A percentile compares a stretch with the other conserved stretches of the same genome.
phyloP scores from a whole-genome alignment of 1,140 invertebrate species.

The Meloidogyne floridensis region DNA sequence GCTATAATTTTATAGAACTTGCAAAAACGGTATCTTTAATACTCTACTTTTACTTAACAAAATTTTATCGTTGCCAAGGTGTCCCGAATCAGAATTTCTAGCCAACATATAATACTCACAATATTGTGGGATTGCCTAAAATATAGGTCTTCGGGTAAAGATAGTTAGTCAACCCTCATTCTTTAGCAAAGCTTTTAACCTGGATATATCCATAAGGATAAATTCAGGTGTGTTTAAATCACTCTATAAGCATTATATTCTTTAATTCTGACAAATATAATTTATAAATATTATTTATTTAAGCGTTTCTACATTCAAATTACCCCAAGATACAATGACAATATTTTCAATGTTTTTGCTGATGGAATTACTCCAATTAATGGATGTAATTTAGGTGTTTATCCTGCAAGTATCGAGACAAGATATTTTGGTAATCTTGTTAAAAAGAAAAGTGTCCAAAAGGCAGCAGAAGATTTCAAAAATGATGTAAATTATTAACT shows the following conservation, averaged over 20 bases:
- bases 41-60: too few species aligned
- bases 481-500: constrained; percentile 39
- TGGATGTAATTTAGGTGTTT: constrained; percentile 62
- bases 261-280: constrained; percentile 22
- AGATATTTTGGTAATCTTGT: constrained; percentile 64
- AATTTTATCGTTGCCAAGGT: too few species aligned
- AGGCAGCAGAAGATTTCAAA: too few species aligned
- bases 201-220: too few species aligned
- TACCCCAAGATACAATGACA: constrained; percentile 52
- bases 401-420: constrained; percentile 63
- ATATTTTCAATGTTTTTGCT: constrained; percentile 59
- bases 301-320: constrained; percentile 37
- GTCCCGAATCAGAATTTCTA: too few species aligned
- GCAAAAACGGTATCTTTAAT: constrained; percentile 15
- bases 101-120: too few species aligned
- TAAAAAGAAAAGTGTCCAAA: constrained; percentile 37
- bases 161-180: too few species aligned
- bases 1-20: constrained; percentile 58
- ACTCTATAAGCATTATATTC: too few species aligned
- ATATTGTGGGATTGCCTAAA: too few species aligned
- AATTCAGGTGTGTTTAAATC: too few species aligned
- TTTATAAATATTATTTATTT: constrained; percentile 55
- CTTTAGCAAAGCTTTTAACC: too few species aligned
- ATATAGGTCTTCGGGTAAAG: too few species aligned
- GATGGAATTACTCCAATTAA: constrained; percentile 60